phyloP scores from a whole-genome alignment of 2,113 vertebrate species.

The Datnioides undecimradiatus region DNA sequence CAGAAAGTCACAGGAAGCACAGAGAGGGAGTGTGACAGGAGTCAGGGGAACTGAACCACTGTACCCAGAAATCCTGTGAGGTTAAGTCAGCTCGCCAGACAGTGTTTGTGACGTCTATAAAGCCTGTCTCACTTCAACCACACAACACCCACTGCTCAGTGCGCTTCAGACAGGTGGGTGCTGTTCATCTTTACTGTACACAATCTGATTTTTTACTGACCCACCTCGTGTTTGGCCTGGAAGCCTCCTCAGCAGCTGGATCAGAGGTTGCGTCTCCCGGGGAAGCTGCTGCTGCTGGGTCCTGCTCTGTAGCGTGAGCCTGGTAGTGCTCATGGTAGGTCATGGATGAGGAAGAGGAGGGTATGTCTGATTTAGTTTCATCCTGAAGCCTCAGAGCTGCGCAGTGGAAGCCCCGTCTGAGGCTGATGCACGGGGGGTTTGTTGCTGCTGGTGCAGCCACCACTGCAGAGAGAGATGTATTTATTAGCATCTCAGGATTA shows the following conservation, averaged over 20 bases:
- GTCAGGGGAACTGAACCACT: background rate
- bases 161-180: background rate
- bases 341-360: constrained; percentile 51
- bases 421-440: constrained; percentile 36
- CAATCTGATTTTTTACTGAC: background rate
- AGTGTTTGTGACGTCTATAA: background rate
- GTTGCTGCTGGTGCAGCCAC: constrained; percentile 51
- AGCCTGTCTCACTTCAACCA: background rate
- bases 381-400: constrained; percentile 73
- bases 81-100: background rate
- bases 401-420: constrained; percentile 68
- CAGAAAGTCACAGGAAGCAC: background rate
- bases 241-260: constrained; percentile 53
- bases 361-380: constrained; percentile 71
- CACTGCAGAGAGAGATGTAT: constrained; percentile 36
- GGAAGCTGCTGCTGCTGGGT: constrained; percentile 35
- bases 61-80: background rate
- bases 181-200: background rate
- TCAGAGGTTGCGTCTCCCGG: constrained; percentile 36
- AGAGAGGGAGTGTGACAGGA: background rate
- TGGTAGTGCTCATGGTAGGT: constrained; percentile 71
- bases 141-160: background rate
- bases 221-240: constrained; percentile 76
- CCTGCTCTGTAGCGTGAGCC: constrained; percentile 57
- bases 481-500: background rate